A percentile compares a stretch with the other conserved stretches of the same genome.
These are phyloP conservation scores for Drosophila obscura DNA, from an alignment of 1,140 invertebrate species.

Conservation along the genomic window DNA sequence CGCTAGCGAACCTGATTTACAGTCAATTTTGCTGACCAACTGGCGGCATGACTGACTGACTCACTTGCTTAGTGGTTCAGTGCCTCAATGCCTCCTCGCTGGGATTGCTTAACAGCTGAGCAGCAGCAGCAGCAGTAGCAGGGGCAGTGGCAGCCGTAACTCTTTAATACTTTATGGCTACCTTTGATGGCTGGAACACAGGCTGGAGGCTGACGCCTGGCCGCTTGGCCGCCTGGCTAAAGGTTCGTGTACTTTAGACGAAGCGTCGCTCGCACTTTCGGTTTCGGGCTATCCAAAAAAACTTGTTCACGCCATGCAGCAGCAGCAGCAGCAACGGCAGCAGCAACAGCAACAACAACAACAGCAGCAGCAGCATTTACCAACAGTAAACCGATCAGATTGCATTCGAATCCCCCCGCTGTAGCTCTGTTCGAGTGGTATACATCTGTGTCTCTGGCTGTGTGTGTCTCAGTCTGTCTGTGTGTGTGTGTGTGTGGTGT, in stretches of 20 bases:
- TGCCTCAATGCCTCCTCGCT: constrained; percentile 24
- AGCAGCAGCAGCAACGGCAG: constrained; percentile 44
- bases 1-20: constrained; percentile 62
- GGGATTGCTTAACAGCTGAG: constrained; percentile 52
- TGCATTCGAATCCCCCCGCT: constrained; percentile 62
- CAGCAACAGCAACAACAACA: constrained; percentile 1
- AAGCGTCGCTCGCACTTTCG: constrained; percentile 68
- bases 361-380: constrained; percentile 37
- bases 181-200: constrained; percentile 55
- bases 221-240: constrained; percentile 43
- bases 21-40: constrained; percentile 30
- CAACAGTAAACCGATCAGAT: constrained; percentile 64
- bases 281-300: constrained; percentile 51
- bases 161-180: constrained; percentile 41
- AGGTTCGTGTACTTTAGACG: constrained; percentile 60
- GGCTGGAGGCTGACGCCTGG: constrained; percentile 16
- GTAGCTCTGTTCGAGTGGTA: constrained; percentile 6
- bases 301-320: constrained; percentile 58
- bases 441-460: constrained; percentile 4
- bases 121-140: constrained; percentile 32
- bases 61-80: constrained; percentile 25
- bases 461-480: neutral
- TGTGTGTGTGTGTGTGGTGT: constrained; percentile 25
- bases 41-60: constrained; percentile 30
- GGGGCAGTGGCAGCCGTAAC: constrained; percentile 14